Percentiles rank a stretch among this genome's conserved stretches.
These are phyloP conservation scores for Callinectes sapidus DNA, from an alignment of 2,888 invertebrate genomes.

Conservation along the genomic window DNA sequence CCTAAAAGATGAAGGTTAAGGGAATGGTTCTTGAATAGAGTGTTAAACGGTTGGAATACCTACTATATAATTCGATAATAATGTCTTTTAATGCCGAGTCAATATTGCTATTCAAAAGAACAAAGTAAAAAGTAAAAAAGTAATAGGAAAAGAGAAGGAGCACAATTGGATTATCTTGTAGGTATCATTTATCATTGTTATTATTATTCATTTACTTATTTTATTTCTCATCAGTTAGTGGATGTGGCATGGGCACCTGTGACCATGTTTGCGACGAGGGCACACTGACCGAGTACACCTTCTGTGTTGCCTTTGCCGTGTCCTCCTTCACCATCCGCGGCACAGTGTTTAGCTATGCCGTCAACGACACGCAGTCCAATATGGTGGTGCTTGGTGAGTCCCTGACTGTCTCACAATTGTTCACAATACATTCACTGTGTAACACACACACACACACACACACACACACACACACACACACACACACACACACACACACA, in stretches of 20 bases:
- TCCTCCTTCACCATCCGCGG: conserved; percentile 44
- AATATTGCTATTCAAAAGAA: too few relatives aligned
- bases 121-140: too few relatives aligned
- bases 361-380: conserved; percentile 40
- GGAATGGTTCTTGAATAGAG: too few relatives aligned
- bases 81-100: too few relatives aligned
- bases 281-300: conserved; percentile 42
- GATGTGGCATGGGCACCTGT: neutral
- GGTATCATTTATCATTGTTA: neutral
- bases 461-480: neutral
- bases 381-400: conserved; percentile 43
- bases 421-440: too few relatives aligned
- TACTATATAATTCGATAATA: too few relatives aligned
- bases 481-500: too few relatives aligned
- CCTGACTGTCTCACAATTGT: too few relatives aligned
- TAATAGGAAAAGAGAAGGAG: neutral
- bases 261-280: neutral
- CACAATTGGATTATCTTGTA: too few relatives aligned
- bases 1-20: too few relatives aligned
- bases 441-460: neutral
- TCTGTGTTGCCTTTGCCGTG: conserved; percentile 52
- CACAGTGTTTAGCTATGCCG: conserved; percentile 54
- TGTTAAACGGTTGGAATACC: too few relatives aligned
- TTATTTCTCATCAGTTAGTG: neutral
- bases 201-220: too few relatives aligned